phyloP scores from a whole-genome alignment of 37 sponge, comb jelly and placozoan species.

The Petrosia ficiformis region DNA sequence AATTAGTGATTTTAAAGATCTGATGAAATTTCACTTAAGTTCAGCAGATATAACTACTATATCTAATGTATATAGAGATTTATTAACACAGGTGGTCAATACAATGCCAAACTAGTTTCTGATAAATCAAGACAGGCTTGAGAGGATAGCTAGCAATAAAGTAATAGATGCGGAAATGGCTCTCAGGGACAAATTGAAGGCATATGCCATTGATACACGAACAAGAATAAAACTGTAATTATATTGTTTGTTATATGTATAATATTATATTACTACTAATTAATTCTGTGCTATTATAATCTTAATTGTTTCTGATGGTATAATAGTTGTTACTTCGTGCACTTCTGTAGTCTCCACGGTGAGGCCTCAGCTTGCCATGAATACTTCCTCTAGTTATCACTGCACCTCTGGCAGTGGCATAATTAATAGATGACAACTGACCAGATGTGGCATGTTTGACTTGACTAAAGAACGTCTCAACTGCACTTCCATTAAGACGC shows the following conservation, averaged over 20 bases:
- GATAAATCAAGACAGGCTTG: neutral
- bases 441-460: constrained; percentile 14
- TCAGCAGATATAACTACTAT: neutral
- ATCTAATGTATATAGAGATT: neutral
- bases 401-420: neutral
- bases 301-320: too few species aligned
- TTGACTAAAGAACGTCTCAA: constrained; percentile 16
- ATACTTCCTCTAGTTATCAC: neutral
- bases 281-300: too few species aligned
- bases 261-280: too few species aligned
- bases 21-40: neutral
- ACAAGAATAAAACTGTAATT: too few species aligned
- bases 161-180: constrained; percentile 15
- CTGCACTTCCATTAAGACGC: constrained; percentile 9
- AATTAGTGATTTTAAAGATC: neutral
- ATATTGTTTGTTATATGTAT: too few species aligned
- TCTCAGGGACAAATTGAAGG: constrained; percentile 19
- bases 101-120: constrained; percentile 10
- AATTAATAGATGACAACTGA: constrained; percentile 2
- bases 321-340: neutral
- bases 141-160: constrained; percentile 6
- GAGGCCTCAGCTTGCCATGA: neutral
- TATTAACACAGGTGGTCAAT: neutral
- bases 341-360: neutral
- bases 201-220: constrained; percentile 12